phyloP scores from a whole-genome alignment of 2,888 invertebrate genomes.

The Luperina testacea region DNA sequence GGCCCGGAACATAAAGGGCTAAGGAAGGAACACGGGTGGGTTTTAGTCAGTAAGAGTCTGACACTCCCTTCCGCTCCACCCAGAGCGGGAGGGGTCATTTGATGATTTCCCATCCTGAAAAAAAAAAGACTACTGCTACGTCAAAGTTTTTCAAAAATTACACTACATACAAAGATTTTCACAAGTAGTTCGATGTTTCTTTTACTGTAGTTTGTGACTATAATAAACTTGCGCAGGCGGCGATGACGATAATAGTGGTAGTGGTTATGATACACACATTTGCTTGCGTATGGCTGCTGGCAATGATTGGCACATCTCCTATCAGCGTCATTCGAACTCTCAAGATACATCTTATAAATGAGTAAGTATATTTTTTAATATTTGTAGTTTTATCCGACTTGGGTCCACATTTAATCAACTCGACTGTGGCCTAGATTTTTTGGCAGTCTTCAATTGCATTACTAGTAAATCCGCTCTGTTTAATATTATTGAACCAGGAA shows the following conservation, averaged over 20 bases:
- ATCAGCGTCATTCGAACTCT: conserved; percentile 78
- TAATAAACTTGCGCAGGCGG: conserved; percentile 70
- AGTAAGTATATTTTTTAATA: conserved; percentile 72
- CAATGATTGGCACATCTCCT: conserved; percentile 76
- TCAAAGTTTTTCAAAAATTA: neutral
- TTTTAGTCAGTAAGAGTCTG: too few relatives aligned
- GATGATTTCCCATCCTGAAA: too few relatives aligned
- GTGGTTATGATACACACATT: conserved; percentile 82
- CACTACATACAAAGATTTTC: neutral
- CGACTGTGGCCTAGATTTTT: neutral
- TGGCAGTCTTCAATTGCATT: too few relatives aligned
- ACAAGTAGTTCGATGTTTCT: neutral
- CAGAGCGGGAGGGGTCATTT: too few relatives aligned
- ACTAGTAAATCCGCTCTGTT: neutral
- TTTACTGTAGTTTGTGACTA: neutral
- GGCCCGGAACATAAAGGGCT: too few relatives aligned
- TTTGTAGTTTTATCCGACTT: conserved; percentile 23
- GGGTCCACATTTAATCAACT: neutral
- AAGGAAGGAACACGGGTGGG: too few relatives aligned
- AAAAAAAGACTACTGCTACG: neutral
- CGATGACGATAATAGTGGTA: conserved; percentile 79
- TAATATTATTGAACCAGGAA: neutral
- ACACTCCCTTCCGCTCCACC: too few relatives aligned
- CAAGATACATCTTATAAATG: conserved; percentile 80
- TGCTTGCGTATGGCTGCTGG: conserved; percentile 81